A percentile compares a stretch with the other conserved stretches of the same genome.
Evolutionary conservation across 1,140 invertebrate species (phyloP).

Genomic region (Ceratina japonica): DNA sequence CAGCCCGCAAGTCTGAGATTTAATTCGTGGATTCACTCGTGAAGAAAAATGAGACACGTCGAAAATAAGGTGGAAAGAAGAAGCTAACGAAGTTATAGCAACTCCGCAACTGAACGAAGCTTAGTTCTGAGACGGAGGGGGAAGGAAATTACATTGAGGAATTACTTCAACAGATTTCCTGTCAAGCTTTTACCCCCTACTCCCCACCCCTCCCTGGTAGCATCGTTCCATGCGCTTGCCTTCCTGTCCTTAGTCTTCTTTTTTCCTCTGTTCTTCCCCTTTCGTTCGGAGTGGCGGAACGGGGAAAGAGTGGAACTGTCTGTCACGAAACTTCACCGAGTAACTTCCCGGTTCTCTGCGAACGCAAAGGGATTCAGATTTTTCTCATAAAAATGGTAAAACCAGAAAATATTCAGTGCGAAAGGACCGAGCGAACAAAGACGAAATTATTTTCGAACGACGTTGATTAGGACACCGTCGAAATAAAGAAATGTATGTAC

Average conservation of each 20-base stretch:
- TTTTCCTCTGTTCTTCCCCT: not conserved
- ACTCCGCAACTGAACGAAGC: not conserved
- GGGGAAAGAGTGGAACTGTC: not conserved
- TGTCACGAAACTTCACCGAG: constrained; percentile 1
- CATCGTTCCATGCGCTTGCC: not conserved
- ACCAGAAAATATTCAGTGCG: not conserved
- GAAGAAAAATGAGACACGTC: constrained; percentile 15
- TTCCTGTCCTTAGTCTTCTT: not conserved
- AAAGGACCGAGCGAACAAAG: not conserved
- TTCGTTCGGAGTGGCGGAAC: not conserved
- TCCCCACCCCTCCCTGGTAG: no score
- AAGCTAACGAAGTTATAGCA: constrained; percentile 30
- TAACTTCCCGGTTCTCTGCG: not conserved
- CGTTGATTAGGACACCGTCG: not conserved
- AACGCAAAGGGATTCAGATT: not conserved
- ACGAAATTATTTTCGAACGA: constrained; percentile 13
- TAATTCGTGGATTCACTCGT: not conserved
- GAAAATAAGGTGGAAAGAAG: constrained; percentile 19
- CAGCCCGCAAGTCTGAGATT: not conserved
- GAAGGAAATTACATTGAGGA: constrained; percentile 37
- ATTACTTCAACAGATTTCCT: constrained; percentile 47
- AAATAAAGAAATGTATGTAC: no score
- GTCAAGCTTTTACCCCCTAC: constrained; percentile 10
- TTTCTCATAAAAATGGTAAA: constrained; percentile 29
- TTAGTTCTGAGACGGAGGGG: not conserved